Conservation (phyloP, 2,113 vertebrate genomes). For the Hydrolagus affinis region DNA sequence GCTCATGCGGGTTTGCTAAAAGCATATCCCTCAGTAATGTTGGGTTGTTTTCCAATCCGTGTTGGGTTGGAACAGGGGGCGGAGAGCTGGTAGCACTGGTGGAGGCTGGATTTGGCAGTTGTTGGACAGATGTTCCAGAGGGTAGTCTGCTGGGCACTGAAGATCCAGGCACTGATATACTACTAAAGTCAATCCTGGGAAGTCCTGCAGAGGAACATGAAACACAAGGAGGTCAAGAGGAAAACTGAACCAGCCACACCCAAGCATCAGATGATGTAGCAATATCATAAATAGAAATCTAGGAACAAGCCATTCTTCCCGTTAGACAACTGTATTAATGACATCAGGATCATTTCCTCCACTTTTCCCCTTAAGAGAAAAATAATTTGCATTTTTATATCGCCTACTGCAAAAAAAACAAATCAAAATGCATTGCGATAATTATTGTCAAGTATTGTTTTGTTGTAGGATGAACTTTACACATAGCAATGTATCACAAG, state of each 20-base stretch:
- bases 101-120: slow-evolving; percentile 40
- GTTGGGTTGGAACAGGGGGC: slow-evolving; percentile 40
- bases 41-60: slow-evolving; percentile 63
- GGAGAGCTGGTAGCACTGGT: slow-evolving; percentile 32
- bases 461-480: too few relatives aligned
- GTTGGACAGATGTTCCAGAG: slow-evolving; percentile 5
- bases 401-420: too few relatives aligned
- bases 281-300: too few relatives aligned
- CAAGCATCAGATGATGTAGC: too few relatives aligned
- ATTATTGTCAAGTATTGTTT: too few relatives aligned
- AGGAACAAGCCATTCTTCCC: too few relatives aligned
- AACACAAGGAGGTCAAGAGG: background rate
- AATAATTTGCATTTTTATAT: too few relatives aligned
- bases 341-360: too few relatives aligned
- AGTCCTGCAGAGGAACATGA: slow-evolving; percentile 55
- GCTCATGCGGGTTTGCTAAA: slow-evolving; percentile 86
- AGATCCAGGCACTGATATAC: slow-evolving; percentile 82
- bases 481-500: too few relatives aligned
- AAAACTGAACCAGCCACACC: background rate
- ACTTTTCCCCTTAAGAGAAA: too few relatives aligned
- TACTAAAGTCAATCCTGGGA: slow-evolving; percentile 91
- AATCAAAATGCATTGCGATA: too few relatives aligned
- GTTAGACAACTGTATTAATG: too few relatives aligned
- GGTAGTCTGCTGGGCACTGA: slow-evolving; percentile 47
- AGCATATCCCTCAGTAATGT: slow-evolving; percentile 88